Evolutionary conservation across 1,140 invertebrate genomes (phyloP), one percentile per base, ranked within the genome.

Genomic region (Theocolax elegans): DNA sequence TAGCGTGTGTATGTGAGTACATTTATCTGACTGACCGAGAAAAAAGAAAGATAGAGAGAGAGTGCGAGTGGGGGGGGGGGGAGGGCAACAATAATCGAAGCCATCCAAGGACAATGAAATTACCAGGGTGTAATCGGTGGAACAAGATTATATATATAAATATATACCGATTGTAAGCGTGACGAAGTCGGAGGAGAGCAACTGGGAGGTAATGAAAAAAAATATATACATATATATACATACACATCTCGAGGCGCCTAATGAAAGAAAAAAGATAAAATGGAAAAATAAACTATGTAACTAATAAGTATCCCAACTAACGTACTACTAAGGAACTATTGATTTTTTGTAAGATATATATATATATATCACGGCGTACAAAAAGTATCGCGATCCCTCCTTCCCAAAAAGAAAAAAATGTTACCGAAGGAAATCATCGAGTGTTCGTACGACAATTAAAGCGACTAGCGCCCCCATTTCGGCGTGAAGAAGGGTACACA

Each of bases 331-430:
- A 21, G 35, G n/a, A 65, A 23, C 2, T 53, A 42, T 29, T 65
- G 21, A 10, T 53, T 54, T n/a, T n/a, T 54, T 65, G 63, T 65
- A 42, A 65, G 12, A 65, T 65, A 65, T 65, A 54, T 27, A 27
- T 9, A 65, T 65, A 65, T 65, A 54, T 27, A 27, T 21, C 8
- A 8, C 23, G n/a, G 21, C 38, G n/a, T 29, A 54, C 21, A 29
- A 44, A 17, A 2, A 42, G 2, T 40, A 17, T 10, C 4, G 13
- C 25, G 12, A 31, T 35, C 59, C 15, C 27, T 25, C 19, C n/a
- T n/a, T 21, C 31, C 35, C 19, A n/a, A 3, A 1, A 12, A n/a
- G n/a, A n/a, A n/a, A n/a, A n/a, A n/a, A n/a, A n/a, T n/a, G n/a
- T n/a, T n/a, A n/a, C n/a, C n/a, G n/a, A n/a, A n/a, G n/a, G n/a